Evolutionary conservation across 1,140 invertebrate genomes (phyloP).

Genomic region (Drosophila melanica): DNA sequence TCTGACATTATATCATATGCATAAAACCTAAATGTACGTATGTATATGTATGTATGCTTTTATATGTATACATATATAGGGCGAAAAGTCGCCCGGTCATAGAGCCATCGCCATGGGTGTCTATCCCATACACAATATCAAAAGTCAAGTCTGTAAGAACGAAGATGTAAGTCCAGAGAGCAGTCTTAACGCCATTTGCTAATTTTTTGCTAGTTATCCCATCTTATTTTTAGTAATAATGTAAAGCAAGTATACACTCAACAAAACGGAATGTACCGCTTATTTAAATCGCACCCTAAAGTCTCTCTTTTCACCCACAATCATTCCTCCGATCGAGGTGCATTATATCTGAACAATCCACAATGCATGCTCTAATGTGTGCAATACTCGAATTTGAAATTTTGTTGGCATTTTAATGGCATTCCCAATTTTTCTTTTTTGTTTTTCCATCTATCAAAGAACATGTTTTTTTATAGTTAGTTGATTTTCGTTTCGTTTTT

Average conservation of each 20-base stretch:
- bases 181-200: slow-evolving; percentile 30
- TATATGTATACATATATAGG: slow-evolving; percentile 85
- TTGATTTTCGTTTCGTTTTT: slow-evolving; percentile 21
- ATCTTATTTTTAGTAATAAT: slow-evolving; percentile 19
- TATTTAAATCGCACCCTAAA: slow-evolving; percentile 34
- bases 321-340: slow-evolving; percentile 13
- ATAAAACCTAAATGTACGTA: slow-evolving; percentile 33
- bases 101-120: slow-evolving; percentile 93
- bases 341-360: neutral
- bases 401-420: slow-evolving; percentile 18
- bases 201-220: slow-evolving; percentile 22
- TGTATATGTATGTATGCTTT: slow-evolving; percentile 39
- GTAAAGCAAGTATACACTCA: slow-evolving; percentile 19
- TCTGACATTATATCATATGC: slow-evolving; percentile 38
- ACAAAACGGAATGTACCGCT: slow-evolving; percentile 37
- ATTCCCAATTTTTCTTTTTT: neutral
- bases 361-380: slow-evolving; percentile 40
- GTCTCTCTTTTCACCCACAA: slow-evolving; percentile 11
- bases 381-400: slow-evolving; percentile 28
- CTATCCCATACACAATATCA: slow-evolving; percentile 93
- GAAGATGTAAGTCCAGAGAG: slow-evolving; percentile 91
- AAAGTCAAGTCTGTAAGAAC: slow-evolving; percentile 92
- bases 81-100: slow-evolving; percentile 93
- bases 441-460: neutral
- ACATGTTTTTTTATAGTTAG: slow-evolving; percentile 7